phyloP scores from a whole-genome alignment of 2,888 invertebrate genomes.

The Tiliacea aurago region DNA sequence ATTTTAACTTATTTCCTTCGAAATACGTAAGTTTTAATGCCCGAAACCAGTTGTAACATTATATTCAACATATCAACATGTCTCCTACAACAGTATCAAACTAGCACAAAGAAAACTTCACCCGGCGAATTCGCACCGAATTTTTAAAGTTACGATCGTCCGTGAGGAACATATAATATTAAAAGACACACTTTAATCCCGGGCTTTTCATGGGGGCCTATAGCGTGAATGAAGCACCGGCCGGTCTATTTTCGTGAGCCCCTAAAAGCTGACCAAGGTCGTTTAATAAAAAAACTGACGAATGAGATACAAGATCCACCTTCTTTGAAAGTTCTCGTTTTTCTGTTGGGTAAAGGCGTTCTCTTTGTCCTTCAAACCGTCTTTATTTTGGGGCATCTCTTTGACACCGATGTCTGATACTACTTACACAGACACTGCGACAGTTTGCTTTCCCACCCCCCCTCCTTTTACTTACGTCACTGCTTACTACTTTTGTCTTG shows the following conservation, averaged over 20 bases:
- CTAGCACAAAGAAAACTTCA: constrained; percentile 27
- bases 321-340: neutral
- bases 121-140: constrained; percentile 20
- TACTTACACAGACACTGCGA: constrained; percentile 18
- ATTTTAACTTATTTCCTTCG: neutral
- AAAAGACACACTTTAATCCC: constrained; percentile 11
- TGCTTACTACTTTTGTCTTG: constrained; percentile 11
- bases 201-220: neutral
- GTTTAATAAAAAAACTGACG: neutral
- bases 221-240: constrained; percentile 3
- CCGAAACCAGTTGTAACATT: neutral
- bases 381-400: constrained; percentile 14
- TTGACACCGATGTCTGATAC: neutral
- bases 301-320: neutral
- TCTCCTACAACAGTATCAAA: neutral
- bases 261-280: neutral
- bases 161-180: constrained; percentile 18
- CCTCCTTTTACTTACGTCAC: constrained; percentile 42
- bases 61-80: constrained; percentile 5
- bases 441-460: constrained; percentile 20
- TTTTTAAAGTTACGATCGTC: constrained; percentile 31
- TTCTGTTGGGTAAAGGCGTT: neutral
- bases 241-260: neutral
- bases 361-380: constrained; percentile 2
- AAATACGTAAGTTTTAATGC: neutral